A percentile compares a stretch with the other conserved stretches of the same genome.
Evolutionary conservation across 2,888 invertebrate species (phyloP).

Genomic region (Caenorhabditis wallacei): DNA sequence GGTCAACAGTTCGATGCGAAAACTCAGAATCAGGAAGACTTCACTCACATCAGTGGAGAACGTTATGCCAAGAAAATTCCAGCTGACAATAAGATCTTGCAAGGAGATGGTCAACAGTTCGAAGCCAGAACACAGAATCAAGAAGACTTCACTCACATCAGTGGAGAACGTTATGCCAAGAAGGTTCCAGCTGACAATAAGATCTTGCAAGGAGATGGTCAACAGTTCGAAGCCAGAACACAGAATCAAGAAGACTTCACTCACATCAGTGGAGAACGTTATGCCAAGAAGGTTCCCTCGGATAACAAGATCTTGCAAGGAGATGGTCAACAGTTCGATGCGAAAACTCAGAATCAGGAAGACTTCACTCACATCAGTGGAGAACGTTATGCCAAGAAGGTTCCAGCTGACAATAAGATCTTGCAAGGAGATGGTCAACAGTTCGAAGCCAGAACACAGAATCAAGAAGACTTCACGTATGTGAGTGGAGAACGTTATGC

Average conservation of each 20-base stretch:
- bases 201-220: constrained; percentile 18
- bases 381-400: constrained; percentile 49
- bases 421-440: constrained; percentile 45
- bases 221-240: constrained; percentile 8
- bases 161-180: constrained; percentile 19
- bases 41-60: constrained; percentile 17
- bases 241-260: constrained; percentile 34
- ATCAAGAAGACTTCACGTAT: constrained; percentile 4
- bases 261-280: constrained; percentile 13
- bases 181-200: constrained; percentile 19
- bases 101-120: constrained; percentile 19
- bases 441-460: constrained; percentile 31
- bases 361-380: constrained; percentile 48
- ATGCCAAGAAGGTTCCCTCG: constrained; percentile 9
- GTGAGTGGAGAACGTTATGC: too few relatives aligned
- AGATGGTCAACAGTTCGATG: constrained; percentile 21
- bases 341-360: constrained; percentile 41
- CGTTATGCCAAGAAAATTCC: constrained; percentile 23
- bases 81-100: constrained; percentile 20
- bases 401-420: constrained; percentile 50
- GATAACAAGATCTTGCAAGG: constrained; percentile 12
- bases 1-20: constrained; percentile 11
- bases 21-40: constrained; percentile 28
- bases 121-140: constrained; percentile 22
- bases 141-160: constrained; percentile 23